Percentiles rank a stretch among this genome's conserved stretches.
phyloP scores from a whole-genome alignment of 2,113 vertebrate species.

The Aspidoscelis tigris region DNA sequence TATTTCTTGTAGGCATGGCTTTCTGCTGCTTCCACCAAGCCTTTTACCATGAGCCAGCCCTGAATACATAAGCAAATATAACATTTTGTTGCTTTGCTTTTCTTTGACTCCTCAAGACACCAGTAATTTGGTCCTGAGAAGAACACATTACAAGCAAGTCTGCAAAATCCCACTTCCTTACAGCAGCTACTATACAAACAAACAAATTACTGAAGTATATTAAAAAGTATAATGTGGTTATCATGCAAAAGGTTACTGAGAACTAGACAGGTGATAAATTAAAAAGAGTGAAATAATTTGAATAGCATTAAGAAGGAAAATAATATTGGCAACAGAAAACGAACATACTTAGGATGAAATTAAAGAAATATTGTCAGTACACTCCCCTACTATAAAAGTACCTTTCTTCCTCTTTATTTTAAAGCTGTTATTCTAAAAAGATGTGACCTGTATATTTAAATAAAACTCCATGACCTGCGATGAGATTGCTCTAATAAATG shows the following conservation, averaged over 20 bases:
- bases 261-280: not conserved
- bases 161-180: too few species aligned
- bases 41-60: too few species aligned
- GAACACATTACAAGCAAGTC: too few species aligned
- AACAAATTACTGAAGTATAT: too few species aligned
- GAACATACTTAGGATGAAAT: not conserved
- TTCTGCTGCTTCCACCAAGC: not conserved
- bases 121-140: too few species aligned
- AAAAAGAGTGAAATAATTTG: not conserved
- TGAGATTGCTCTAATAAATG: not conserved
- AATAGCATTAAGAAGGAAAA: not conserved
- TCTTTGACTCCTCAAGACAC: too few species aligned
- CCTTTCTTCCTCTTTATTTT: not conserved
- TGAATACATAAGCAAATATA: too few species aligned
- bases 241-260: too few species aligned
- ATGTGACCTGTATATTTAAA: not conserved
- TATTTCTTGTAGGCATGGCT: too few species aligned
- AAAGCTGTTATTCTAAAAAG: not conserved
- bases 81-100: too few species aligned
- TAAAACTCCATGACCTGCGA: not conserved
- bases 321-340: not conserved
- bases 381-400: not conserved
- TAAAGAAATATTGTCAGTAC: not conserved
- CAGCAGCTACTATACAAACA: too few species aligned
- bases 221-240: too few species aligned